Base-by-base conservation (phyloP, 2,113 vertebrate species). In the Mus spicilegus region DNA sequence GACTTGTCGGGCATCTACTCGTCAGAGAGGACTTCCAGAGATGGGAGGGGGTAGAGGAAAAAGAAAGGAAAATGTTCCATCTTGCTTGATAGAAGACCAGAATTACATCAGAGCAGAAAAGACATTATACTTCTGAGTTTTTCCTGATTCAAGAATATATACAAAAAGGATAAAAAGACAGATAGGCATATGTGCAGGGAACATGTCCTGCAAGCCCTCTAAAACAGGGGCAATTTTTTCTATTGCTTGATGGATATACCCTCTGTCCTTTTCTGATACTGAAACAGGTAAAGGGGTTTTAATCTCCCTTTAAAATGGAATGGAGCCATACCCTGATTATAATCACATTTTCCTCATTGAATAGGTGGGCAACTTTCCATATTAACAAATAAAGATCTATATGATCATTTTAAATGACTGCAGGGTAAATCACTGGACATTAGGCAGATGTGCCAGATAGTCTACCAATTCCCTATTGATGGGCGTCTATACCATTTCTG, bases 211-310 rank as follows among this genome's bases (percentile, higher is more conserved):
- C 33, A 80, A 78, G 87, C 39, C 39, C 39, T 72, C 73, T 46
- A 80, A 51, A 54, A 89, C 28, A 67, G 63, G 87, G 33, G 17
- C 39, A 89, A 78, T 61, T 30, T 81, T 13, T 91, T 8, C 28
- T 89, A 89, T 76, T 28, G 72, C 54, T 58, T 80, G 30, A 87
- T 90, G 4, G 33, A 75, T 78, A 72, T 5, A 65, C 6, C 56
- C 14, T 30, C 24, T 17, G 12, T 63, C 65, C 76, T 94, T 95
- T 94, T 77, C 80, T 90, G 76, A 93, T 19, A 39, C 14, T 80
- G 86, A 96, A 92, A 61, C n/a, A 87, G 36, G 63, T 65, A 69
- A 93, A 77, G 17, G 13, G 6, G 73, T 91, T 91, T 93, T 58
- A 93, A 65, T 63, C 10, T 56, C 22, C 36, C 19, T 22, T 89